Evolutionary conservation across 2,888 invertebrate genomes (phyloP), one percentile per base, ranked within the genome.

Genomic region (Mythimna albipuncta): DNA sequence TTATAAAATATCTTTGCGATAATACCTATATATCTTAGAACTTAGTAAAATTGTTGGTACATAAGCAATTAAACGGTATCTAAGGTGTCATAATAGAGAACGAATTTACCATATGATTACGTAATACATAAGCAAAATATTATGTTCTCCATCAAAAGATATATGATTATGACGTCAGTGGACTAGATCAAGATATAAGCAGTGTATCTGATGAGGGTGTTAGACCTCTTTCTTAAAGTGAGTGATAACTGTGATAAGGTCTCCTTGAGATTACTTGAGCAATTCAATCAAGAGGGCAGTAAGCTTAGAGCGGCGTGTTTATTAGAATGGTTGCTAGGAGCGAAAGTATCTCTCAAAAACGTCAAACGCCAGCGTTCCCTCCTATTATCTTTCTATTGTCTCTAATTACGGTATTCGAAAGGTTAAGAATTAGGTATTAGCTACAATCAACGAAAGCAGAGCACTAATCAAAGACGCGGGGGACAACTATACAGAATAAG

Each of bases 21-120:
- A 57, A 55, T n/a, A 75, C 19, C 21, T 70, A 21, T 58, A 52
- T 63, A 47, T 47, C 38, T 38, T n/a, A 44, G 26, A 58, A 63
- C n/a, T 47, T 71, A 77, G 64, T 71, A 77, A 71, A 75, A 71
- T 71, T 47, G 58, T 68, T 47, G 44, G 41, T 57, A 44, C 44
- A 13, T 44, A 44, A 44, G 44, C 52, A 54, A 70, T 77, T 64
- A 59, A 70, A 59, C 16, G 47, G 59, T 75, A 70, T 54, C n/a
- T 5, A 2, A 59, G 44, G 19, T 77, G 52, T 70, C 69, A 63
- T 19, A 64, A 63, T 19, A 64, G 71, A 75, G 54, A 75, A 77
- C 32, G 70, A 77, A 38, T 32, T n/a, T 13, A n/a, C 11, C 9
- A 52, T 58, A 76, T 47, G 6, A 55, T 75, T 77, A 71, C 54